These are phyloP conservation scores for Proterorhinus semilunaris DNA, from an alignment of 2,113 vertebrate genomes.

Conservation along the genomic window DNA sequence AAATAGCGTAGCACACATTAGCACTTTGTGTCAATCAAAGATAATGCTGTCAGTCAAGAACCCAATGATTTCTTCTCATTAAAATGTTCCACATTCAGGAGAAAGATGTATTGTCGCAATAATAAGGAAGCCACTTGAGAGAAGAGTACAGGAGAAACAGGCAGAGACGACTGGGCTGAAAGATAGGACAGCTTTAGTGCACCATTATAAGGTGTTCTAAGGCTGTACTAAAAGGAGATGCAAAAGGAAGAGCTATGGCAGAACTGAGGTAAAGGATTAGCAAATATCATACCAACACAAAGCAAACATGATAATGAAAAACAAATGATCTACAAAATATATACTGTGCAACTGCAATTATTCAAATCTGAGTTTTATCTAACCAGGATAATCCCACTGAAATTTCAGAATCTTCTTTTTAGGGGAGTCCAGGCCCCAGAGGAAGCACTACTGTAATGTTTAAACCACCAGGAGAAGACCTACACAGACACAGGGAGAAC, in stretches of 20 bases:
- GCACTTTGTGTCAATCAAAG: conserved; percentile 49
- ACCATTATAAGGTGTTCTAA: conserved; percentile 18
- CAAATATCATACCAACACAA: not conserved
- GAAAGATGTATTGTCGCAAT: conserved; percentile 27
- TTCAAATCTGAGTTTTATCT: too few species aligned
- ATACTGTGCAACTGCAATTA: not conserved
- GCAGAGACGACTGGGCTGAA: conserved; percentile 19
- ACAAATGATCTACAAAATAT: not conserved
- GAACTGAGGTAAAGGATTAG: not conserved
- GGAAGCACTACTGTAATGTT: too few species aligned
- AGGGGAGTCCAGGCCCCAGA: too few species aligned
- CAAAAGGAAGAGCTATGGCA: conserved; percentile 1
- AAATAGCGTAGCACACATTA: conserved; percentile 45
- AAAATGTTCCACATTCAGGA: conserved; percentile 40
- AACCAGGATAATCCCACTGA: too few species aligned
- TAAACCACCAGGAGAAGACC: too few species aligned
- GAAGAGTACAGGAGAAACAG: conserved; percentile 29
- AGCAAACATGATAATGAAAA: too few species aligned
- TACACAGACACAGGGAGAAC: too few species aligned
- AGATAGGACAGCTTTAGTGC: conserved; percentile 28
- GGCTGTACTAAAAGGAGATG: too few species aligned
- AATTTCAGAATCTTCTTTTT: too few species aligned
- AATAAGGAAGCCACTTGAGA: conserved; percentile 38
- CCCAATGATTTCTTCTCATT: conserved; percentile 39
- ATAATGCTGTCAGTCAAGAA: conserved; percentile 56